These are phyloP conservation scores for Pipistrellus pygmaeus DNA, from an alignment of 2,797 vertebrate genomes.

Conservation along the genomic window DNA sequence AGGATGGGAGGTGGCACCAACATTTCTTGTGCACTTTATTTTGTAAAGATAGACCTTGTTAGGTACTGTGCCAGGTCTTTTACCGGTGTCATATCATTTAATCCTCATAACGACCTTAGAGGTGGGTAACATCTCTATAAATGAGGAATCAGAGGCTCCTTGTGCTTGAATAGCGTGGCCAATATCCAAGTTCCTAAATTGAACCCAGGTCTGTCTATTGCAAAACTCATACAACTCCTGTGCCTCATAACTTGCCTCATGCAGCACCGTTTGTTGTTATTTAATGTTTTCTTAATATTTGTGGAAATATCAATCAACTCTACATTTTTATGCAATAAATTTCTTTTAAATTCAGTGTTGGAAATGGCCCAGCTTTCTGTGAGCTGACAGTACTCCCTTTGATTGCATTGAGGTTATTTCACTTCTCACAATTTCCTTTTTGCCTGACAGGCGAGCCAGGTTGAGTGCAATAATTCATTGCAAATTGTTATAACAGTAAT, in stretches of 20 bases:
- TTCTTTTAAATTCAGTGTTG: neutral
- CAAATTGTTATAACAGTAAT: neutral
- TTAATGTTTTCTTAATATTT: neutral
- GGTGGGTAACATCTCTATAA: neutral
- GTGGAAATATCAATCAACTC: neutral
- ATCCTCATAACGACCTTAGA: neutral
- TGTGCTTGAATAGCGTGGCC: neutral
- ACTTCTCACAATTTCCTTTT: neutral
- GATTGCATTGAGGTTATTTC: neutral
- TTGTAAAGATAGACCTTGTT: too few relatives aligned
- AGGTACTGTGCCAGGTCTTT: neutral
- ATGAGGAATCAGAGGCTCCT: neutral
- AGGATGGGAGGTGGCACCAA: neutral
- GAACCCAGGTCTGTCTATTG: neutral
- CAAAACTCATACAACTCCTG: neutral
- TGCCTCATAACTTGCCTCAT: neutral
- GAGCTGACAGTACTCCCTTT: neutral
- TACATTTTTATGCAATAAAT: neutral
- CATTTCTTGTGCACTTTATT: neutral
- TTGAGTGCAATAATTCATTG: neutral
- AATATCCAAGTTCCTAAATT: neutral
- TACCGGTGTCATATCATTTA: neutral
- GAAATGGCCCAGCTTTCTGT: neutral
- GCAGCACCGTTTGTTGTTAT: neutral
- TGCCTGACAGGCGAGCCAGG: neutral